Evolutionary conservation across 2,888 invertebrate species (phyloP), one percentile per base, ranked within the genome.

Genomic region (Glyphotaelius pellucidus): DNA sequence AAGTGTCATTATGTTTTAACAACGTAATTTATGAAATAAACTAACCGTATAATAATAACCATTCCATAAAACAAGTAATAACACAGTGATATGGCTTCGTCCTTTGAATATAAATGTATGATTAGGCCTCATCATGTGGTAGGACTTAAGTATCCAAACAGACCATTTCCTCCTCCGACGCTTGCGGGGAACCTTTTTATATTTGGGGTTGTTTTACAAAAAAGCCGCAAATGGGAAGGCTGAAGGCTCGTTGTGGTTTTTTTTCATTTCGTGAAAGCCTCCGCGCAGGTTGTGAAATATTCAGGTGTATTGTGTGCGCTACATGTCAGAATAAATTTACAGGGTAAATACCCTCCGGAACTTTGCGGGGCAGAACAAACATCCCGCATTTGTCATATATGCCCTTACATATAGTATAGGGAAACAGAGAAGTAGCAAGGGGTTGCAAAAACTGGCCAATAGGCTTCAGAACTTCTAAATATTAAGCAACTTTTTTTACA

Each of bases 301-400:
- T 88, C 88, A 88, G 32, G 79, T 79, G 79, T 88, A 88, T 88
- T 88, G 88, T 88, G 52, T 88, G 88, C n/a, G 86, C 38, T 47
- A 86, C 86, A 86, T n/a, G 86, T 86, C 86, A 42, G 86, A 86
- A 86, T 86, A 86, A 38, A 47, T 86, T 86, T 42, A 42, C 86
- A 19, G 42, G 14, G 79, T 35, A 67, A 88, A 67, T 52, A 67
- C 31, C 47, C 86, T n/a, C 15, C n/a, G 31, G 32, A 67, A 31
- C 67, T 88, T 25, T 32, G 35, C 32, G 52, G 35, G 35, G 31
- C n/a, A 42, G n/a, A 30, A n/a, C 86, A 88, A 88, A 31, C 79
- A 88, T 31, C 88, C 88, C 88, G 88, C 88, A 67, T 88, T 88
- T 67, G 88, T 52, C 67, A 30, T 32, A 30, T 67, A 25, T 67